phyloP scores from a whole-genome alignment of 1,140 invertebrate species.

The Nomia melanderi region DNA sequence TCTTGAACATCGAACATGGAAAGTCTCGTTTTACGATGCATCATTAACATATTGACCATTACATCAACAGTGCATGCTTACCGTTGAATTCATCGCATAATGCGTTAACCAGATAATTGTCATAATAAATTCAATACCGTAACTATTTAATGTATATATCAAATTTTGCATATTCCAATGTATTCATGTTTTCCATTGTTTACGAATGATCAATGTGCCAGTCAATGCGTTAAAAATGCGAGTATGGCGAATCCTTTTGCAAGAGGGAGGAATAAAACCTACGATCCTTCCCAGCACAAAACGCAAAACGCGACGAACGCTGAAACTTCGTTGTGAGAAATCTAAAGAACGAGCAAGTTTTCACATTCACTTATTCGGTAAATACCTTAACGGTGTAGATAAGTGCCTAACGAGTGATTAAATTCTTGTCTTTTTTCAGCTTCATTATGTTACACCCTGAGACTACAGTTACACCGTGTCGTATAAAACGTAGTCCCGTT shows the following conservation, averaged over 20 bases:
- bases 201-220: neutral
- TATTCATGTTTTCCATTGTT: too few relatives aligned
- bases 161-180: too few relatives aligned
- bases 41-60: neutral
- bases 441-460: constrained; percentile 53
- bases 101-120: too few relatives aligned
- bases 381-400: constrained; percentile 13
- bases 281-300: too few relatives aligned
- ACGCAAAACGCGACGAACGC: constrained; percentile 9
- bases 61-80: neutral
- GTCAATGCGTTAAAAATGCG: neutral
- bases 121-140: too few relatives aligned
- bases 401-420: constrained; percentile 23
- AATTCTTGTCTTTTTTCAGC: constrained; percentile 14
- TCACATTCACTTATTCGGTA: constrained; percentile 44
- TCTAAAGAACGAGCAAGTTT: constrained; percentile 55
- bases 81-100: too few relatives aligned
- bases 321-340: constrained; percentile 55
- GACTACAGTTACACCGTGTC: constrained; percentile 29
- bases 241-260: neutral
- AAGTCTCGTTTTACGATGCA: neutral
- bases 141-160: too few relatives aligned
- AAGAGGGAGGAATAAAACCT: too few relatives aligned
- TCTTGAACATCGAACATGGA: too few relatives aligned
- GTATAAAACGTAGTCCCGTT: constrained; percentile 68